These are phyloP conservation scores for Erebia aethiops DNA, from an alignment of 2,888 invertebrate species.

Conservation along the genomic window DNA sequence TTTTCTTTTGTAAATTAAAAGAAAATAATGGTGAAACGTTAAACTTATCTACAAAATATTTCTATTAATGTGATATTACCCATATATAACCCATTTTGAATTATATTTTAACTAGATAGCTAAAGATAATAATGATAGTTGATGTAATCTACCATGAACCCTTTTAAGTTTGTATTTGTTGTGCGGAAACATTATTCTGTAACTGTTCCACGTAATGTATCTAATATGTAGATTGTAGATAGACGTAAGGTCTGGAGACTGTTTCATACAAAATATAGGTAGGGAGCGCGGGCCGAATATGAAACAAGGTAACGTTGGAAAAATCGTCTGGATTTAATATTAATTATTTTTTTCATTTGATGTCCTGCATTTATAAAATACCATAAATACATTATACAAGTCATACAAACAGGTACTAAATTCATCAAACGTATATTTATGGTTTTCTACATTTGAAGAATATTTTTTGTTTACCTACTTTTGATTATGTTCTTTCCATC, in stretches of 20 bases:
- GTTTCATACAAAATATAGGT: constrained; percentile 71
- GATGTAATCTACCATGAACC: constrained; percentile 13
- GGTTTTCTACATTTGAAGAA: no score
- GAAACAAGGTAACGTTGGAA: constrained; percentile 67
- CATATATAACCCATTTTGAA: no score
- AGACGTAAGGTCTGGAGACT: constrained; percentile 64
- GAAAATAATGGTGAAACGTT: no score
- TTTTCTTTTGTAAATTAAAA: no score
- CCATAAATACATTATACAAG: neutral
- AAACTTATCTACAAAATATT: no score
- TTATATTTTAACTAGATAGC: neutral
- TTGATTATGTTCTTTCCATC: no score
- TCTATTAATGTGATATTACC: no score
- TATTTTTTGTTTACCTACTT: no score
- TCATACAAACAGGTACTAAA: no score
- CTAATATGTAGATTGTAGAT: constrained; percentile 57
- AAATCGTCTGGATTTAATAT: constrained; percentile 41
- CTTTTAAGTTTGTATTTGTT: constrained; percentile 32
- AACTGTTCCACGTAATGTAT: constrained; percentile 52
- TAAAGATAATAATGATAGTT: neutral
- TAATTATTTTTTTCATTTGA: neutral
- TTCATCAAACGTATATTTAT: no score
- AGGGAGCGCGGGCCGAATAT: constrained; percentile 65
- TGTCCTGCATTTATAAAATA: neutral
- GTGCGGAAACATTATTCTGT: constrained; percentile 47